Evolutionary conservation across 2,113 vertebrate genomes (phyloP).

Genomic region (Bubalus kerabau): DNA sequence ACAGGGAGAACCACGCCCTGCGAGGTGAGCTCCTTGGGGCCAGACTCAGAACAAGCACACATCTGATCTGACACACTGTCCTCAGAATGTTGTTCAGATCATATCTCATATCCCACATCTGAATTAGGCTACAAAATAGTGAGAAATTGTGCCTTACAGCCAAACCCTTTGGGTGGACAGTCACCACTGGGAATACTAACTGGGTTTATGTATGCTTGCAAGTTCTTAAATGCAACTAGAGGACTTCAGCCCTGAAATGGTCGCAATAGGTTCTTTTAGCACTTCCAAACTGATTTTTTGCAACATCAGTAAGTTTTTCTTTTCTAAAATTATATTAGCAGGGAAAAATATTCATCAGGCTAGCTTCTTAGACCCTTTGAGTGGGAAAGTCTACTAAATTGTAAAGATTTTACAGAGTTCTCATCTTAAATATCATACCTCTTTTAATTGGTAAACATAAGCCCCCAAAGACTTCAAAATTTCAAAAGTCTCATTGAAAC

Average conservation of each 20-base stretch:
- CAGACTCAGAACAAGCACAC: neutral
- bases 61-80: neutral
- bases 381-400: neutral
- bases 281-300: neutral
- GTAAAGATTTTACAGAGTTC: neutral
- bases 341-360: neutral
- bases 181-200: neutral
- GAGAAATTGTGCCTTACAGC: neutral
- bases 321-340: neutral
- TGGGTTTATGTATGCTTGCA: neutral
- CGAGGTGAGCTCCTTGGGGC: neutral
- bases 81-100: neutral
- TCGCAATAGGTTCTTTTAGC: neutral
- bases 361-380: neutral
- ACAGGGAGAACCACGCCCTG: neutral
- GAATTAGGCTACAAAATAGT: neutral
- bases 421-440: neutral
- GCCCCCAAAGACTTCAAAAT: neutral
- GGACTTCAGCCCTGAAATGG: neutral
- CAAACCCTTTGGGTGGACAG: neutral
- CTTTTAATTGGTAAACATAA: neutral
- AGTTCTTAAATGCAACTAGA: neutral
- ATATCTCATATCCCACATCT: neutral
- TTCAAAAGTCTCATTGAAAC: neutral
- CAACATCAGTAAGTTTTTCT: neutral